phyloP scores from a whole-genome alignment of 2,888 invertebrate species.

The Ernsta delagoae region DNA sequence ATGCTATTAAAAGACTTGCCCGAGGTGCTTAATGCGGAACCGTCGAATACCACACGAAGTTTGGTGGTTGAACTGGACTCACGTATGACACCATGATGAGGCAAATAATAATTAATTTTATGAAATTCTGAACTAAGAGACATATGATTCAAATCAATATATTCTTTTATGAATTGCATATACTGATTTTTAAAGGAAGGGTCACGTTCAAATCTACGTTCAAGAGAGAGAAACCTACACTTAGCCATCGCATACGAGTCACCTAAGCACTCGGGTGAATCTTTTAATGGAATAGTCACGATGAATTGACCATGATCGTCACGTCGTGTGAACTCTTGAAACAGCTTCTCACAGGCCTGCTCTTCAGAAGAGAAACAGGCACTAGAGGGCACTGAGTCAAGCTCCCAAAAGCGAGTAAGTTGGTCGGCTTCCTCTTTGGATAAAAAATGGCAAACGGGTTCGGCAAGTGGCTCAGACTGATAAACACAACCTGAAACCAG shows the following conservation, averaged over 20 bases:
- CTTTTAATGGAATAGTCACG: conserved; percentile 22
- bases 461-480: neutral
- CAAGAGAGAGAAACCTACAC: conserved; percentile 15
- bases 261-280: conserved; percentile 24
- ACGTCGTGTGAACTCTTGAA: conserved; percentile 12
- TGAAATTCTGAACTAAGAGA: neutral
- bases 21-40: conserved; percentile 2
- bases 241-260: conserved; percentile 20
- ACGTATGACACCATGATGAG: conserved; percentile 8
- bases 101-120: conserved; percentile 19
- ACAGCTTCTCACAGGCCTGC: conserved; percentile 16
- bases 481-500: conserved; percentile 14
- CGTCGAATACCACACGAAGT: conserved; percentile 13
- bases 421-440: neutral
- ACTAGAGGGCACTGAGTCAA: neutral
- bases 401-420: conserved; percentile 7
- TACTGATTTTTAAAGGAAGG: conserved; percentile 14
- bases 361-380: conserved; percentile 9
- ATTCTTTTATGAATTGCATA: conserved; percentile 7
- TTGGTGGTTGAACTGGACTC: conserved; percentile 19
- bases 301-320: conserved; percentile 10
- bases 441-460: conserved; percentile 5
- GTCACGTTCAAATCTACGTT: conserved; percentile 14
- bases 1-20: conserved; percentile 16
- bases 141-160: conserved; percentile 15